Percentiles rank a stretch among this genome's conserved stretches.
Evolutionary conservation across 2,888 invertebrate genomes (phyloP).

Genomic region (Patella ulyssiponensis): DNA sequence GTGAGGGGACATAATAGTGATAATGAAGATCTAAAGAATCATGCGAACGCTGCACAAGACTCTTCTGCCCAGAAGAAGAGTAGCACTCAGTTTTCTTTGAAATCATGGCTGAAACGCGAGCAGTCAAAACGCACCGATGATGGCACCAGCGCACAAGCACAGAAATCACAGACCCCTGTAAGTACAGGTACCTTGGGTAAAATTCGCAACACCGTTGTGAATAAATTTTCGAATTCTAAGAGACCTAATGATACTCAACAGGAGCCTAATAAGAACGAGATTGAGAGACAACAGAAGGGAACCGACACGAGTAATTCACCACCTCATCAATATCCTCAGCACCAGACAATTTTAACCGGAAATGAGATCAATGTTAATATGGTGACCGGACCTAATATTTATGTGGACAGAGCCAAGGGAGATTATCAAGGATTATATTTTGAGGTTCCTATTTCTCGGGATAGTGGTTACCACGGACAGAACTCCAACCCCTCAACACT

Average conservation of each 20-base stretch:
- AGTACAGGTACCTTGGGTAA: constrained; percentile 49
- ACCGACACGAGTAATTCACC: neutral
- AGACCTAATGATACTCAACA: constrained; percentile 27
- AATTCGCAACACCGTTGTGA: constrained; percentile 55
- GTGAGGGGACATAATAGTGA: constrained; percentile 2
- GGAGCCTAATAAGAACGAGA: constrained; percentile 11
- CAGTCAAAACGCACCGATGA: constrained; percentile 28
- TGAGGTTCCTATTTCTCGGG: constrained; percentile 1
- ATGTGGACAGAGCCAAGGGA: neutral
- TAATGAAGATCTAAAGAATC: neutral
- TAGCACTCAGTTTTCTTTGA: constrained; percentile 54
- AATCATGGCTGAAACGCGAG: constrained; percentile 60
- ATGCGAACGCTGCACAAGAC: constrained; percentile 11
- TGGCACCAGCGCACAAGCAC: constrained; percentile 28
- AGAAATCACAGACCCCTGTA: constrained; percentile 28
- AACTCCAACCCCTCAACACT: constrained; percentile 35
- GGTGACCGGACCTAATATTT: constrained; percentile 4
- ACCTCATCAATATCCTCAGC: neutral
- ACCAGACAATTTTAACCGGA: neutral
- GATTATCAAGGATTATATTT: neutral
- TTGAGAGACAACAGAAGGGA: constrained; percentile 12
- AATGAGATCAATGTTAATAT: constrained; percentile 3
- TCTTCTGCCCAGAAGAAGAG: constrained; percentile 37
- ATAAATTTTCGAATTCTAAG: constrained; percentile 49
- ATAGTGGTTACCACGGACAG: constrained; percentile 14